Conservation (phyloP, 2,888 invertebrate species). For the Epinotia bilunana region DNA sequence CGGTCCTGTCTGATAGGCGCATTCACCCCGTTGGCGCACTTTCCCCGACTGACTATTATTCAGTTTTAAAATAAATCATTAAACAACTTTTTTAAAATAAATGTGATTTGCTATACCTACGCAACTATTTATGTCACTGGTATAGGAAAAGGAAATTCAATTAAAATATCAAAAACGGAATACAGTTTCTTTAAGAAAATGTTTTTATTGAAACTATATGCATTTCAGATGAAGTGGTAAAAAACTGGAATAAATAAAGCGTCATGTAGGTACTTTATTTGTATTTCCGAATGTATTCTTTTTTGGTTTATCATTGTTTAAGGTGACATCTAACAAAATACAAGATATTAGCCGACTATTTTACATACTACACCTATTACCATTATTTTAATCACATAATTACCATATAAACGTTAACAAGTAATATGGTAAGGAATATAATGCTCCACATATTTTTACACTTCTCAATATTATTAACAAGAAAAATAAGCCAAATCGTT, state of each 20-base stretch:
- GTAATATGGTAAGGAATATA: slow-evolving; percentile 37
- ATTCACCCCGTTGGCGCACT: too few species aligned
- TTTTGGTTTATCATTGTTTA: not conserved
- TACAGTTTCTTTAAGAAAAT: too few species aligned
- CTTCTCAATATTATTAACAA: slow-evolving; percentile 43
- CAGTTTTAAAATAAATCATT: too few species aligned
- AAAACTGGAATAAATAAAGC: not conserved
- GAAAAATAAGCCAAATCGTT: slow-evolving; percentile 44
- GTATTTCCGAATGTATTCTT: not conserved
- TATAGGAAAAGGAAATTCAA: too few species aligned
- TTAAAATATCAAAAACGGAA: too few species aligned
- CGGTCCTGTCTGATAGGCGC: too few species aligned
- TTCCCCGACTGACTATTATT: too few species aligned
- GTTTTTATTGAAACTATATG: not conserved
- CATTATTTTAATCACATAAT: slow-evolving; percentile 31
- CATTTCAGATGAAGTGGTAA: not conserved
- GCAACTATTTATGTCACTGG: too few species aligned
- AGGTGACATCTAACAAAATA: slow-evolving; percentile 6
- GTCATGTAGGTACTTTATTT: slow-evolving; percentile 5
- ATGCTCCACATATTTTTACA: slow-evolving; percentile 42
- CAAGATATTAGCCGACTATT: slow-evolving; percentile 23
- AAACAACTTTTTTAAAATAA: too few species aligned
- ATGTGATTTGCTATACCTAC: too few species aligned
- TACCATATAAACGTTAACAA: slow-evolving; percentile 35
- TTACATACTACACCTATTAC: slow-evolving; percentile 12